Percentiles rank a stretch among this genome's conserved stretches.
Evolutionary conservation across 2,797 vertebrate species (phyloP).

Genomic region (Rousettus madagascariensis): DNA sequence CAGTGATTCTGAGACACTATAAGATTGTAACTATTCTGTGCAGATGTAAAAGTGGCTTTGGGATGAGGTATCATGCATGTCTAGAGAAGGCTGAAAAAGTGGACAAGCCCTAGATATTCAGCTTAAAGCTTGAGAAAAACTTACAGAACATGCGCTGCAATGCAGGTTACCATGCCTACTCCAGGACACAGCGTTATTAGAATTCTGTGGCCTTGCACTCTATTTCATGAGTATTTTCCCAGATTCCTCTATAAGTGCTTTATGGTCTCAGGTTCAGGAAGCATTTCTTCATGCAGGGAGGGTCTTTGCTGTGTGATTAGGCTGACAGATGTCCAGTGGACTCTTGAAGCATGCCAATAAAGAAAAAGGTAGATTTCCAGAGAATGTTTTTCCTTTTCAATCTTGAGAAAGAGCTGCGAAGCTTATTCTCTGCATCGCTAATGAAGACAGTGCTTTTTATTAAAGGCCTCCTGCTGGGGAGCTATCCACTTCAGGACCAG

Average conservation of each 20-base stretch:
- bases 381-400: conserved; percentile 14
- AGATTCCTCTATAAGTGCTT: background rate
- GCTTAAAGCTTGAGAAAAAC: background rate
- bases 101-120: background rate
- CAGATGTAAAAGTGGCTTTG: background rate
- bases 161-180: background rate
- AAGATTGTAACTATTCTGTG: background rate
- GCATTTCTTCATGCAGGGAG: background rate
- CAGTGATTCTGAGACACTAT: background rate
- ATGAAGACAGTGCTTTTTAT: conserved; percentile 57
- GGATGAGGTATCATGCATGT: background rate
- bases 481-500: conserved; percentile 44
- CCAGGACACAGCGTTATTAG: background rate
- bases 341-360: background rate
- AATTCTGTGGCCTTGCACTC: background rate
- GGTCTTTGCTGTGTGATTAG: background rate
- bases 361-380: conserved; percentile 23
- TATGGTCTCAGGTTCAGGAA: background rate
- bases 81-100: background rate
- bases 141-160: background rate
- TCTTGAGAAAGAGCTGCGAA: background rate
- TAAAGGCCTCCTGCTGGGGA: conserved; percentile 26
- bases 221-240: background rate
- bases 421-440: conserved; percentile 28
- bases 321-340: background rate